Evolutionary conservation across 2,888 invertebrate genomes (phyloP).

Genomic region (Uloborus plumipes): DNA sequence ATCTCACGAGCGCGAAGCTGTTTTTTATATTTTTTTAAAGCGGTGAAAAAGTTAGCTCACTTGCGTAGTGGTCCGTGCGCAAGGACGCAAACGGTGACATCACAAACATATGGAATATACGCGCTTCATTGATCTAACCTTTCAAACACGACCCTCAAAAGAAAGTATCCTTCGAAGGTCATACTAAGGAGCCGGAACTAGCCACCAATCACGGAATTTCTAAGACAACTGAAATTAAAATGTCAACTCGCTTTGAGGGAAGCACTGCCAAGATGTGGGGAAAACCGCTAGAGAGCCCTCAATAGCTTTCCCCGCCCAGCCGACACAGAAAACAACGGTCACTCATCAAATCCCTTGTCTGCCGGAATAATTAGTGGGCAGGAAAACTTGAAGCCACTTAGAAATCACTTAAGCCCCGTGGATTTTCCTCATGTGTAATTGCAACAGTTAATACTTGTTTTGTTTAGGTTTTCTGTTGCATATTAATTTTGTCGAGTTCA

Average conservation of each 20-base stretch:
- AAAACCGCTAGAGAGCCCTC: conserved; percentile 7
- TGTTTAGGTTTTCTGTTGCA: too few species aligned
- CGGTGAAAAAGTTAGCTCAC: conserved; percentile 19
- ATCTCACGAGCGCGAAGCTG: conserved; percentile 8
- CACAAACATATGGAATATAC: conserved; percentile 32
- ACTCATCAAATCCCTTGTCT: too few species aligned
- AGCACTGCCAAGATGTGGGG: background rate
- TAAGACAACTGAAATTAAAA: conserved; percentile 17
- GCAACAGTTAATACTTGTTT: too few species aligned
- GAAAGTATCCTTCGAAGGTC: conserved; percentile 32
- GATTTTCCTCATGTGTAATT: too few species aligned
- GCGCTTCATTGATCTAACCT: conserved; percentile 43
- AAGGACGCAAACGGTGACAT: conserved; percentile 46
- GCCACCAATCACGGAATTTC: conserved; percentile 15
- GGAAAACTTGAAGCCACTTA: too few species aligned
- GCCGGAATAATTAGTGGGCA: too few species aligned
- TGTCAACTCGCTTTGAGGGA: background rate
- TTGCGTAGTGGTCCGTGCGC: conserved; percentile 43
- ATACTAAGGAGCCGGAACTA: conserved; percentile 44
- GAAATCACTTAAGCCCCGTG: too few species aligned
- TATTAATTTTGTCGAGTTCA: too few species aligned
- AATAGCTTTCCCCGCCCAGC: background rate
- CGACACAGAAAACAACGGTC: too few species aligned
- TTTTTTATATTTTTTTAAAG: conserved; percentile 15
- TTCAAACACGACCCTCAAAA: conserved; percentile 34